A percentile compares a stretch with the other conserved stretches of the same genome.
Conservation (phyloP, 2,113 vertebrate genomes). For the Ancistrus triradiatus region DNA sequence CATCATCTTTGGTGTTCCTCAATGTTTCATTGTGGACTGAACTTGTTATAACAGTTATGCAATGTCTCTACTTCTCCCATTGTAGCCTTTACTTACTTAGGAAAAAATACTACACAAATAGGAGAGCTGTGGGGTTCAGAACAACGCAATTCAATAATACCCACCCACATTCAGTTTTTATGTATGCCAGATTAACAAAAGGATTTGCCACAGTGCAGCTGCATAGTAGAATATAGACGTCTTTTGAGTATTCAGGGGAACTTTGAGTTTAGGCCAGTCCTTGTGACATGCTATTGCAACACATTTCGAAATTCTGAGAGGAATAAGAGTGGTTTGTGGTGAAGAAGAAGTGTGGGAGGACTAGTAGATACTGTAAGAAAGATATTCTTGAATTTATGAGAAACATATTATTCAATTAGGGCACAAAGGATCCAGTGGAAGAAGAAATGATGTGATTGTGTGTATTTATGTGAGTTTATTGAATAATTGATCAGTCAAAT, state of each 20-base stretch:
- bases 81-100: slow-evolving; percentile 4
- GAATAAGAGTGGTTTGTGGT: too few species aligned
- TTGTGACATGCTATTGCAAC: background rate
- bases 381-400: too few species aligned
- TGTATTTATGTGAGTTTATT: too few species aligned
- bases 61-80: slow-evolving; percentile 23
- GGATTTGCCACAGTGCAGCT: slow-evolving; percentile 17
- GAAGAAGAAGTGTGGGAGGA: background rate
- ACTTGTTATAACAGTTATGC: slow-evolving; percentile 23
- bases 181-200: slow-evolving; percentile 21
- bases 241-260: slow-evolving; percentile 23
- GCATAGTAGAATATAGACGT: background rate
- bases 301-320: too few species aligned
- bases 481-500: too few species aligned
- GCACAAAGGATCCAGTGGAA: too few species aligned
- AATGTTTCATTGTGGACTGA: slow-evolving; percentile 10
- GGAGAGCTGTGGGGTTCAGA: slow-evolving; percentile 25
- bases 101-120: slow-evolving; percentile 14
- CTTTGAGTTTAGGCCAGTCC: background rate
- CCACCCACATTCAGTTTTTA: slow-evolving; percentile 23
- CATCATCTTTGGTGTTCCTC: slow-evolving; percentile 8
- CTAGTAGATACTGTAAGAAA: background rate
- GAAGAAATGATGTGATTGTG: too few species aligned
- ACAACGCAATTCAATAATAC: slow-evolving; percentile 27
- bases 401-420: too few species aligned